Percentiles rank a stretch among this genome's conserved stretches.
phyloP scores from a whole-genome alignment of 2,888 invertebrate species.

The Tachina fera region DNA sequence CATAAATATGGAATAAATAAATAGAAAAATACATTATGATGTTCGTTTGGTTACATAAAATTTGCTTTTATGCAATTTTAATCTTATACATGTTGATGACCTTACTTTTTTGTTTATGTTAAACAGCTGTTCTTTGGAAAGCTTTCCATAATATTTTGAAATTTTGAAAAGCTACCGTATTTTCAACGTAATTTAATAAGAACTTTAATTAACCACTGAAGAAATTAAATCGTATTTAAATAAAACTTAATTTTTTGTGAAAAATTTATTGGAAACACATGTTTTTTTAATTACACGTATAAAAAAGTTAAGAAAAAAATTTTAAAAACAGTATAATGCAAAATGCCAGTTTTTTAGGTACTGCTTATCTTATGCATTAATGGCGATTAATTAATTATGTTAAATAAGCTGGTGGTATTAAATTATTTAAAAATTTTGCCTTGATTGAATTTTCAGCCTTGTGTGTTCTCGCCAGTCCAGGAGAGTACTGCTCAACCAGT shows the following conservation, averaged over 20 bases:
- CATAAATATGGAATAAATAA: too few relatives aligned
- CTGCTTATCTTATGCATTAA: slow-evolving; percentile 27
- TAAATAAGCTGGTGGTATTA: not conserved
- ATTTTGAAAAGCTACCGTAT: too few relatives aligned
- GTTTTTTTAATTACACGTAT: slow-evolving; percentile 58
- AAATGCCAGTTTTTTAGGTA: slow-evolving; percentile 34
- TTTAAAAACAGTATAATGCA: slow-evolving; percentile 46
- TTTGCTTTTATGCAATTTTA: too few relatives aligned
- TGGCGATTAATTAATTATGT: slow-evolving; percentile 14
- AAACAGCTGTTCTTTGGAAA: too few relatives aligned
- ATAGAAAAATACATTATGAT: too few relatives aligned
- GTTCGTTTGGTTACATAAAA: too few relatives aligned
- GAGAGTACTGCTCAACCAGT: slow-evolving; percentile 94
- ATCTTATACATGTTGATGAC: too few relatives aligned
- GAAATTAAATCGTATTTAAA: too few relatives aligned
- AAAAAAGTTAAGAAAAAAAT: slow-evolving; percentile 59
- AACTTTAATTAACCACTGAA: too few relatives aligned
- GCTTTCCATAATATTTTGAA: too few relatives aligned
- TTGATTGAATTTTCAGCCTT: slow-evolving; percentile 97
- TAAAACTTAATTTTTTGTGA: slow-evolving; percentile 39
- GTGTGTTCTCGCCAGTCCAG: slow-evolving; percentile 93
- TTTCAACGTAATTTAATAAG: too few relatives aligned
- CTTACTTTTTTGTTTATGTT: too few relatives aligned
- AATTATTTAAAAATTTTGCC: slow-evolving; percentile 99
- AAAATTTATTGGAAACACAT: slow-evolving; percentile 67